These are phyloP conservation scores for Euschistus heros DNA, from an alignment of 1,140 invertebrate genomes.

Conservation along the genomic window DNA sequence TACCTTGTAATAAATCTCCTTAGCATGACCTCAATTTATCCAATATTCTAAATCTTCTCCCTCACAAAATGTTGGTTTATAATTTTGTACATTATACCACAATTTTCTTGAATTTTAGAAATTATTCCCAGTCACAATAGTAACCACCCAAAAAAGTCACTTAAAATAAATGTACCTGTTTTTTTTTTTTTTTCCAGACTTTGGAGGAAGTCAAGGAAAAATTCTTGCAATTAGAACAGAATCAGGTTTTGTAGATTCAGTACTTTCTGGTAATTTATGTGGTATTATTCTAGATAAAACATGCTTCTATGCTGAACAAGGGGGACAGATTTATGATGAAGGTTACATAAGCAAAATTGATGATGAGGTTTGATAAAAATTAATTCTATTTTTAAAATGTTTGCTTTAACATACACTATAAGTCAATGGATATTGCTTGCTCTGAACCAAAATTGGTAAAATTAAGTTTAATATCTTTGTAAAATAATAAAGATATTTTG, in stretches of 20 bases:
- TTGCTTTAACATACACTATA: too few relatives aligned
- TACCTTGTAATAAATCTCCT: too few relatives aligned
- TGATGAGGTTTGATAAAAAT: conserved; percentile 49
- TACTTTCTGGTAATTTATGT: conserved; percentile 76
- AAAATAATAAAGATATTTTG: too few relatives aligned
- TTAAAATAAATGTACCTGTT: background rate
- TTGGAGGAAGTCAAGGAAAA: conserved; percentile 49
- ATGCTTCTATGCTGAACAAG: conserved; percentile 95
- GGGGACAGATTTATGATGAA: conserved; percentile 96
- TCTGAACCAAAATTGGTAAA: too few relatives aligned
- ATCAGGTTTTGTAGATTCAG: conserved; percentile 79
- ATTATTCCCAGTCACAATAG: too few relatives aligned
- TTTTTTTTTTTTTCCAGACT: conserved; percentile 36
- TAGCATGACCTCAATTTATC: too few relatives aligned
- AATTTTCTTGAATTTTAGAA: background rate
- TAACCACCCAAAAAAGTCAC: background rate
- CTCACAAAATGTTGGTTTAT: too few relatives aligned
- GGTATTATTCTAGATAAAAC: conserved; percentile 88
- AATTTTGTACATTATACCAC: too few relatives aligned
- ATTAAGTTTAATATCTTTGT: too few relatives aligned
- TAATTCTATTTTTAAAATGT: too few relatives aligned
- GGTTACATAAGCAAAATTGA: conserved; percentile 83
- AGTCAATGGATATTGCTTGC: too few relatives aligned
- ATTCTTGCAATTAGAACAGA: conserved; percentile 60
- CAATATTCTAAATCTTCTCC: too few relatives aligned